Evolutionary conservation across 1,140 invertebrate species (phyloP), one percentile per base, ranked within the genome.

Genomic region (Pentalonia nigronervosa): DNA sequence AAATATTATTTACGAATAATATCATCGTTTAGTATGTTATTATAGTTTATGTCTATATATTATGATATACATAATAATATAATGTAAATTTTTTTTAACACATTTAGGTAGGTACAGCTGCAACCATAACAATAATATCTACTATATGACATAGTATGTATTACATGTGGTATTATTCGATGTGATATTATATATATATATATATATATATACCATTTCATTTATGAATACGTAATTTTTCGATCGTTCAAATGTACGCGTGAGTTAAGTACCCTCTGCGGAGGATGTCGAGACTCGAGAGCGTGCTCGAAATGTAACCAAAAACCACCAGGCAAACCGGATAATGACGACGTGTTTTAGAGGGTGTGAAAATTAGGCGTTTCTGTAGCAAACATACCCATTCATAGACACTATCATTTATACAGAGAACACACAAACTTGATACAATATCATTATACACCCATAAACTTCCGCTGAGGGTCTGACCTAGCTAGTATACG

Each of bases 361-460:
- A 45, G 88, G n/a, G 88, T 60, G 88, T 30, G 88, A 90, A 90
- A 60, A 90, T 90, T 90, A 60, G 88, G 88, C 88, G 88, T 60
- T 60, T 60, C 50, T 41, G 56, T 36, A 30, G 21, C 34, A 90
- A 60, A 90, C 88, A 87, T 87, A 60, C 86, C 47, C 86, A 34
- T 50, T 50, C 50, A 60, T 56, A 41, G 50, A 88, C 2, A 88
- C 47, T 36, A 30, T 87, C 7, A 88, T 88, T 23, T 53, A 36
- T 50, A 53, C n/a, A 88, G 87, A 48, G 50, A 88, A 53, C 20
- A 36, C 36, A 88, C n/a, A 36, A 23, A 88, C 48, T 88, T 21
- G 87, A 88, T 88, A 88, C 87, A 88, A 53, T 86, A 48, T 88
- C 34, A 48, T 88, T 88, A 50, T 88, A 88, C 47, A 88, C 87